Conservation (phyloP, 2,113 vertebrate genomes). For the Mirounga angustirostris region DNA sequence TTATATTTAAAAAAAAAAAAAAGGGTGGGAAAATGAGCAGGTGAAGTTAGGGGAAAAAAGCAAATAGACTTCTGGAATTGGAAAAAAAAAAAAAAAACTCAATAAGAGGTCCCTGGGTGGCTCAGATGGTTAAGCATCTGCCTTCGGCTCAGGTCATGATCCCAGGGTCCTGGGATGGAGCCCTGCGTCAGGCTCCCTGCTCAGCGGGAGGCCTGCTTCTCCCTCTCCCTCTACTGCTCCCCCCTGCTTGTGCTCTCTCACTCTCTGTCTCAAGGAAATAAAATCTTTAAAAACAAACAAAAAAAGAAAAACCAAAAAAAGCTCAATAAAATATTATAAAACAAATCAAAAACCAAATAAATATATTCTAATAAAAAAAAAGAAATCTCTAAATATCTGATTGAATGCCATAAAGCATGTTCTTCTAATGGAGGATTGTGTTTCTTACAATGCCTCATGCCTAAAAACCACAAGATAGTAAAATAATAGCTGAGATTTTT, state of each 20-base stretch:
- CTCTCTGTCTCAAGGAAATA: not conserved
- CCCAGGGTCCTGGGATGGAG: not conserved
- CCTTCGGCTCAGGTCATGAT: not conserved
- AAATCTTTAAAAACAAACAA: not conserved
- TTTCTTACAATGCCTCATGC: not conserved
- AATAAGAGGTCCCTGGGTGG: not conserved
- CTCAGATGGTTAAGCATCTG: not conserved
- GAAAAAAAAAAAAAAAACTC: not conserved
- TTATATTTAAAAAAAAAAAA: not conserved
- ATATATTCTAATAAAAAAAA: not conserved
- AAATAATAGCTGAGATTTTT: not conserved
- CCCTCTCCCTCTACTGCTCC: not conserved
- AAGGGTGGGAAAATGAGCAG: not conserved
- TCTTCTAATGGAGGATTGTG: not conserved
- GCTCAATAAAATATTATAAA: not conserved
- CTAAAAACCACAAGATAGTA: not conserved
- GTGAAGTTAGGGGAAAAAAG: not conserved
- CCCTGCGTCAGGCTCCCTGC: not conserved
- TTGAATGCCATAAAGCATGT: not conserved
- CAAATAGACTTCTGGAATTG: not conserved
- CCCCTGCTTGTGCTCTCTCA: not conserved
- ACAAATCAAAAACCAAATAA: not conserved
- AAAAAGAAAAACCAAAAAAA: not conserved
- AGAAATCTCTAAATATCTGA: not conserved
- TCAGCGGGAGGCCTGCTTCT: not conserved